Conservation (phyloP, 1,140 invertebrate species). For the Heliconius eleuchia region DNA sequence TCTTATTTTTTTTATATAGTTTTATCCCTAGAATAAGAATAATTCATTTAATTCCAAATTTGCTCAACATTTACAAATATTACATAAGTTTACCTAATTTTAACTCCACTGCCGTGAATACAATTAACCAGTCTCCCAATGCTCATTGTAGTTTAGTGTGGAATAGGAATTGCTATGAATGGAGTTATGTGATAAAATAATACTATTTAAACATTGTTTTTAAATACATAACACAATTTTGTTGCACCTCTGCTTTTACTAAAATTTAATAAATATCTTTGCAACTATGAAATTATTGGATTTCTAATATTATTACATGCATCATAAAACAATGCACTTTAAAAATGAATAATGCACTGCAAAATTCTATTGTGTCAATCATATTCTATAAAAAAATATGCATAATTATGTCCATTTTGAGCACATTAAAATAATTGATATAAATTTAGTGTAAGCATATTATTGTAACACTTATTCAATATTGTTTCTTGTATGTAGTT, state of each 20-base stretch:
- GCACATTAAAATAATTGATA: constrained; percentile 31
- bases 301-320: background rate
- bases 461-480: constrained; percentile 15
- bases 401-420: constrained; percentile 31
- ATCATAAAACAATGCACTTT: constrained; percentile 21
- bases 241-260: constrained; percentile 12
- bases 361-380: constrained; percentile 16
- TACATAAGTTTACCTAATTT: constrained; percentile 70
- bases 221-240: constrained; percentile 14
- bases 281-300: constrained; percentile 17
- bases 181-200: constrained; percentile 20
- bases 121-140: constrained; percentile 40
- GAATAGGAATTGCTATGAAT: constrained; percentile 51
- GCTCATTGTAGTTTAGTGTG: constrained; percentile 36
- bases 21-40: constrained; percentile 79
- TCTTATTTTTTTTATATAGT: constrained; percentile 80
- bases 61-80: constrained; percentile 76
- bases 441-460: constrained; percentile 19
- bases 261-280: constrained; percentile 16
- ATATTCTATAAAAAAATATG: constrained; percentile 6
- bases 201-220: background rate
- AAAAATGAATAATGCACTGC: constrained; percentile 27
- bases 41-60: constrained; percentile 77
- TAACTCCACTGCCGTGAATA: constrained; percentile 64
- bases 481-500: constrained; percentile 3